A percentile compares a stretch with the other conserved stretches of the same genome.
These are phyloP conservation scores for Coilia nasus DNA, from an alignment of 2,797 vertebrate species.

Conservation along the genomic window DNA sequence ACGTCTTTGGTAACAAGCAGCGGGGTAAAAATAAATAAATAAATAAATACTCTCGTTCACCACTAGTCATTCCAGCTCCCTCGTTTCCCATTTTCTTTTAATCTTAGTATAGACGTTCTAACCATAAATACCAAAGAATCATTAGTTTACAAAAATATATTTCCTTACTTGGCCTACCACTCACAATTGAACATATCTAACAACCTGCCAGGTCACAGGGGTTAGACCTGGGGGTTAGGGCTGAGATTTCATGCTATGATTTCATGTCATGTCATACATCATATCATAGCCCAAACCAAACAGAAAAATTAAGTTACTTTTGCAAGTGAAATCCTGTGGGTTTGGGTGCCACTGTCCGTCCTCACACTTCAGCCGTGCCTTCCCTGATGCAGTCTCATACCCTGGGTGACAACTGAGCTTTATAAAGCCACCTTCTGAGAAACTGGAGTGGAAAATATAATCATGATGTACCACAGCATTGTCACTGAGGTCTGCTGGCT, in stretches of 20 bases:
- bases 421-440: not conserved
- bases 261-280: no score
- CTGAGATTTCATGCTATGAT: no score
- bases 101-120: no score
- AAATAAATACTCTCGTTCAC: no score
- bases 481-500: not conserved
- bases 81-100: no score
- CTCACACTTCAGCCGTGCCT: not conserved
- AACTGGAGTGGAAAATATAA: rapidly evolving
- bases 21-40: no score
- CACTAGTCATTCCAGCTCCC: no score
- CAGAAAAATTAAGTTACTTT: conserved; percentile 57
- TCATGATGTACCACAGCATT: conserved; percentile 2
- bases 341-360: conserved; percentile 48
- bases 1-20: no score
- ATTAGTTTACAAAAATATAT: no score
- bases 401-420: conserved; percentile 49
- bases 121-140: no score
- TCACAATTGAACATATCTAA: not conserved
- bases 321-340: conserved; percentile 36
- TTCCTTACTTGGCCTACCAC: not conserved
- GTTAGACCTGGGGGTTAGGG: no score
- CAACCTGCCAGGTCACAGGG: not conserved
- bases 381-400: rapidly evolving
- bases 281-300: no score